Evolutionary conservation across 2,888 invertebrate species (phyloP).

Genomic region (Stenichneumon culpator): DNA sequence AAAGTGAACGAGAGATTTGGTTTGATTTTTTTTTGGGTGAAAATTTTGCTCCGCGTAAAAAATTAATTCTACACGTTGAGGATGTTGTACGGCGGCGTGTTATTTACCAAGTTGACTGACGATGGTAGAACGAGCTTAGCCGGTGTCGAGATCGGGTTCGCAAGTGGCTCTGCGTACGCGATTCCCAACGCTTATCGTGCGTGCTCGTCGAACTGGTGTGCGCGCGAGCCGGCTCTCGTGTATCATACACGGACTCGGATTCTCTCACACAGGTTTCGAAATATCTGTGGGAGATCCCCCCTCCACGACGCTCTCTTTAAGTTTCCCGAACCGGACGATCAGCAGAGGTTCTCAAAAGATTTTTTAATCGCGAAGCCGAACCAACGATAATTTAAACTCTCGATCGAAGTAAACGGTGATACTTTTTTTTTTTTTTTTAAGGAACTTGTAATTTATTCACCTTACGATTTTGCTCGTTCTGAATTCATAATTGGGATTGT

Average conservation of each 20-base stretch:
- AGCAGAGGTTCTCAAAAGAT: conserved; percentile 61
- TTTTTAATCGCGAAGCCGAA: conserved; percentile 1
- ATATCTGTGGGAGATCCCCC: conserved; percentile 38
- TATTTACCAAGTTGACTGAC: conserved; percentile 65
- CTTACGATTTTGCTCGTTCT: neutral
- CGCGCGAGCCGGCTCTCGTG: conserved; percentile 32
- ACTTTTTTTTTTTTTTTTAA: neutral
- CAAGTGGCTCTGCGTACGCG: conserved; percentile 55
- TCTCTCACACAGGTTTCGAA: conserved; percentile 49
- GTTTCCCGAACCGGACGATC: conserved; percentile 14
- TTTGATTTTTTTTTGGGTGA: neutral
- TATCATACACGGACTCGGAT: conserved; percentile 38
- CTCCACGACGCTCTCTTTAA: conserved; percentile 11
- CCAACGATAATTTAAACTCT: conserved; percentile 18
- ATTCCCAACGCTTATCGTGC: conserved; percentile 49
- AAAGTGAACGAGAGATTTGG: neutral
- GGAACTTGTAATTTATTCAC: neutral
- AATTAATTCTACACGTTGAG: neutral
- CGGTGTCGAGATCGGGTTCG: conserved; percentile 67
- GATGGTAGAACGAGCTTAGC: conserved; percentile 66
- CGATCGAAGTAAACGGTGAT: neutral
- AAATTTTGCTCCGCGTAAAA: neutral
- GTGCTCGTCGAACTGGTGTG: conserved; percentile 22
- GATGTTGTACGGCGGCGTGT: conserved; percentile 22
- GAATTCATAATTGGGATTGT: neutral